Percentiles rank a stretch among this genome's conserved stretches.
Evolutionary conservation across 2,113 vertebrate species (phyloP).

Genomic region (Cyrtonyx montezumae): DNA sequence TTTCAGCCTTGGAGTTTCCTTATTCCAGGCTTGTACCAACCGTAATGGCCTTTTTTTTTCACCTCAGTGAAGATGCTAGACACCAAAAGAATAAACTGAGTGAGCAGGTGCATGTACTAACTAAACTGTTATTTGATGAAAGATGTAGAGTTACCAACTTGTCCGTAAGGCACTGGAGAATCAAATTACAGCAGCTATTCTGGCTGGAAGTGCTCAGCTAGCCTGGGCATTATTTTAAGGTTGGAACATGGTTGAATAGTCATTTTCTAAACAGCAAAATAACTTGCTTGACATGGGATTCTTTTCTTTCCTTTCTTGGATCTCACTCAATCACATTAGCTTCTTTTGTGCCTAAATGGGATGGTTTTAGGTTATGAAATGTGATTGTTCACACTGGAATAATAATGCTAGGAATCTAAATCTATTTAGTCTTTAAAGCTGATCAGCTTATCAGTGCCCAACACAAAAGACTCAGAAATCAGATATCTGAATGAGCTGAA

Average conservation of each 20-base stretch:
- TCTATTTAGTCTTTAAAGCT: slow-evolving; percentile 17
- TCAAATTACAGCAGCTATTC: slow-evolving; percentile 15
- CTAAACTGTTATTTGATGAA: neutral
- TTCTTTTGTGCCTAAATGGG: neutral
- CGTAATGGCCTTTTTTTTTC: neutral
- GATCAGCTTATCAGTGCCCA: slow-evolving; percentile 23
- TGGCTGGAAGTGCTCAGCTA: neutral
- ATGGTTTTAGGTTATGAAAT: neutral
- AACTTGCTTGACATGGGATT: neutral
- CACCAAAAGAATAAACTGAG: neutral
- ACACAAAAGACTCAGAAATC: slow-evolving; percentile 5
- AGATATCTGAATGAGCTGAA: neutral
- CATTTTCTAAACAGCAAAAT: slow-evolving; percentile 18
- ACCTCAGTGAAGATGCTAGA: neutral
- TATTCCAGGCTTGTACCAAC: neutral
- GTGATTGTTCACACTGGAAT: neutral
- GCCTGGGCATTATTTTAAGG: neutral
- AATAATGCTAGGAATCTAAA: neutral
- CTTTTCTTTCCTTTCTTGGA: neutral
- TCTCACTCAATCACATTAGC: neutral
- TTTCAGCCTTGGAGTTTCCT: neutral
- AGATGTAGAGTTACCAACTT: neutral
- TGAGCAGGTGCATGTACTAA: neutral
- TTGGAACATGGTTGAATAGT: neutral
- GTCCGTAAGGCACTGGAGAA: neutral